These are phyloP conservation scores for Anguilla megastoma DNA, from an alignment of 2,797 vertebrate genomes.

Conservation along the genomic window DNA sequence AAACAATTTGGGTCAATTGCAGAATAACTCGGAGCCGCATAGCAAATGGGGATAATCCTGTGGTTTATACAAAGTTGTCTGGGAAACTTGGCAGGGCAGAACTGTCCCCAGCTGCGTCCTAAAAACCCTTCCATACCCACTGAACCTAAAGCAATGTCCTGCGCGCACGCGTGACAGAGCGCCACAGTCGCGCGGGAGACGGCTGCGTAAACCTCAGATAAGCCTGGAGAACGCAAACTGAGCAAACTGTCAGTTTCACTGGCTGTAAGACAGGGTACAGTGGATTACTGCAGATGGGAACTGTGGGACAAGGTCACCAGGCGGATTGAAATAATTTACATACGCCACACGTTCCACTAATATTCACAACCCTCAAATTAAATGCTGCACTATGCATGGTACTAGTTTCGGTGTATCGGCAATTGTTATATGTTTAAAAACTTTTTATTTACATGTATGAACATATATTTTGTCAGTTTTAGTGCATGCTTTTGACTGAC, in stretches of 20 bases:
- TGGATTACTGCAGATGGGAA: neutral
- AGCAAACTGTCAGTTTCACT: neutral
- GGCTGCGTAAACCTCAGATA: neutral
- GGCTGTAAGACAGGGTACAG: neutral
- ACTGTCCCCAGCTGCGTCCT: constrained; percentile 22
- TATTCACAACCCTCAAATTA: neutral
- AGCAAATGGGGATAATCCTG: constrained; percentile 40
- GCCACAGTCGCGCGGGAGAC: neutral
- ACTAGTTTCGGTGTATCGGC: neutral
- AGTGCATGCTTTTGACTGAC: too few species aligned
- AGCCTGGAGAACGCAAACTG: neutral
- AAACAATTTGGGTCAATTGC: constrained; percentile 54
- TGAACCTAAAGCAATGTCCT: neutral
- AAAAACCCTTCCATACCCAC: neutral
- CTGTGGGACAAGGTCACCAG: neutral
- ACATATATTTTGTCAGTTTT: neutral
- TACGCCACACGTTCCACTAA: neutral
- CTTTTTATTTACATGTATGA: neutral
- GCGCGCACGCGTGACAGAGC: neutral
- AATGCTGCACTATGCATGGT: too few species aligned
- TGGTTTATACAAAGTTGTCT: constrained; percentile 32
- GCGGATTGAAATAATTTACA: neutral
- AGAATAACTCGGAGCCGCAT: constrained; percentile 45
- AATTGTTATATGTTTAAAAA: neutral
- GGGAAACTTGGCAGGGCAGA: constrained; percentile 29